Base-by-base conservation (phyloP, 2,888 invertebrate genomes). In the Hypomecis atomaria region DNA sequence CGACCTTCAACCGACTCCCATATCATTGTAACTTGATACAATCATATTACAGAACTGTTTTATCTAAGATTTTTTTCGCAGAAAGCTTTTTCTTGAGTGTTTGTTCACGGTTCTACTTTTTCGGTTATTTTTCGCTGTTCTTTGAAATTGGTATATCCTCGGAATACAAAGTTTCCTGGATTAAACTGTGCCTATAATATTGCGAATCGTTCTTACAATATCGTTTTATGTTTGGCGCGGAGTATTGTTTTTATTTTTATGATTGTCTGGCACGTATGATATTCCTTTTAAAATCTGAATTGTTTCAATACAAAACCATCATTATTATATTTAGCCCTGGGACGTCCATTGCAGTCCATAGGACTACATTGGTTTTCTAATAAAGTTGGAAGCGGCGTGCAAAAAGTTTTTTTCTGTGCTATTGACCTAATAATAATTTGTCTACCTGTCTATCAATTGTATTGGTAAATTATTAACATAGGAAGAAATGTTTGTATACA, bases 1-100 rank as follows among this genome's bases (percentile, higher is more conserved):
- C 59, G 62, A 69, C 66, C 74, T 71, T 73, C 72, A 62, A 62
- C 62, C 66, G 66, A 61, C 59, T 70, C 66, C 62, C 68, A 71
- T 76, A 71, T 70, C 70, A 69, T 65, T 66, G 70, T 73, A 72
- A 74, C 71, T 54, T 72, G 67, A 74, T 72, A 73, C 71, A 70
- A 65, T 69, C 59, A 65, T 67, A 70, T 66, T 65, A 67, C 66
- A 66, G 47, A 64, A 68, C 65, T 72, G 71, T 73, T 67, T 67
- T 67, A 67, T 66, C 66, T 62, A 53, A 65, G 69, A 66, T 64
- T 69, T 71, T 72, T 70, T 72, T 67, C 45, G 57, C 33, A 55
- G 70, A 69, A 71, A 65, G 69, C 72, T 72, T 71, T 67, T 67
- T 56, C 54, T 42, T 34, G 59, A 69, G 67, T 74, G 71, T 69